A percentile compares a stretch with the other conserved stretches of the same genome.
phyloP scores from a whole-genome alignment of 2,797 vertebrate species.

The Enteromius viviparus region DNA sequence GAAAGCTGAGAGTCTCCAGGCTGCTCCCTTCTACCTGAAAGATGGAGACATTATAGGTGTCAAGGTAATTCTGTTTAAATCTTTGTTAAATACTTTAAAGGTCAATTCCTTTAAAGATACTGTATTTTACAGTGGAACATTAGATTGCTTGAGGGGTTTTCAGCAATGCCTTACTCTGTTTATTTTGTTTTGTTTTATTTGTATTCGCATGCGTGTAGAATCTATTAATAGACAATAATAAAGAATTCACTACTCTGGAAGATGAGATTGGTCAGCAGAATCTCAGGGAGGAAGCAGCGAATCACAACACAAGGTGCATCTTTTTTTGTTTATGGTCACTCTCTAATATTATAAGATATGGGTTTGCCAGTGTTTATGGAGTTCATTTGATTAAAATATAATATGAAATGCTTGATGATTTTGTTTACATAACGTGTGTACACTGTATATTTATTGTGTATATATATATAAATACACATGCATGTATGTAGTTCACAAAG shows the following conservation, averaged over 20 bases:
- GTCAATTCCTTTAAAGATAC: not conserved
- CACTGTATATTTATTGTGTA: too few relatives aligned
- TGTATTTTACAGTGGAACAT: not conserved
- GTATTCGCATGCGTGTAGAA: conserved; percentile 68
- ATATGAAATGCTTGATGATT: not conserved
- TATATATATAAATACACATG: too few relatives aligned
- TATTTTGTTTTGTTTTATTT: conserved; percentile 11
- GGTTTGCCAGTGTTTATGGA: not conserved
- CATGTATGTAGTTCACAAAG: too few relatives aligned
- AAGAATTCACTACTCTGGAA: conserved; percentile 73
- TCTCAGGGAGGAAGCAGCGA: conserved; percentile 71
- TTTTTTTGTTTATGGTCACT: not conserved
- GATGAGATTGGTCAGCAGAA: conserved; percentile 76
- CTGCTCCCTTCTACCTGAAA: conserved; percentile 86
- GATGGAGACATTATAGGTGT: conserved; percentile 90
- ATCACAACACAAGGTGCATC: conserved; percentile 71
- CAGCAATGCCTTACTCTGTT: not conserved
- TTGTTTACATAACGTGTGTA: too few relatives aligned
- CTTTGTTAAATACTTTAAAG: not conserved
- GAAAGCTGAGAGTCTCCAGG: conserved; percentile 85
- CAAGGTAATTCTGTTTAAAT: conserved; percentile 78
- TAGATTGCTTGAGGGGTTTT: not conserved
- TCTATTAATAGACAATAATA: conserved; percentile 78
- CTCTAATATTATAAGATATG: not conserved
- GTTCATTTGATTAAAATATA: not conserved